Evolutionary conservation across 2,113 vertebrate genomes (phyloP), one percentile per base, ranked within the genome.

Genomic region (human): DNA sequence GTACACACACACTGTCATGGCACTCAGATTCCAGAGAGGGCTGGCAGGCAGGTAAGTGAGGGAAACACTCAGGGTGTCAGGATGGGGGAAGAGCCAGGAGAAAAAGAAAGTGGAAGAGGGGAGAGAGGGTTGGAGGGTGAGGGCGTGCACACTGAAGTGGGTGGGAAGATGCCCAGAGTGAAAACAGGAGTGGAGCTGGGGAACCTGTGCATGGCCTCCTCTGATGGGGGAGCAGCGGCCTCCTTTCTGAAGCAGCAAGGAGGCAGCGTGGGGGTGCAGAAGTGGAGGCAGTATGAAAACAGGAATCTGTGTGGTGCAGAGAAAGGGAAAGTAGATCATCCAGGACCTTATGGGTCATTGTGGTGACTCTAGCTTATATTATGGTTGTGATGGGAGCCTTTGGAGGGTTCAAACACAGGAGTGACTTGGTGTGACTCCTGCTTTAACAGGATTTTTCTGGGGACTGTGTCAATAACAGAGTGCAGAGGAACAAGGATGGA

Each of bases 191-290:
- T 7, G 23, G 11, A 70, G 45, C n/a, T 2, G 0, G 16, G 20
- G 43, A 72, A 23, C 38, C 59, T 22, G 0, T 3, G 83, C 30
- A 22, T 35, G 17, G 16, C 30, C 50, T 57, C 64, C 8, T 45
- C 45, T 45, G 2, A 20, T 23, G 40, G 2, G 27, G 32, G 61
- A 20, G 61, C 18, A 12, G 3, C 23, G 52, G 27, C 10, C 0
- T 1, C 23, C 27, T 35, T 72, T 81, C 35, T 12, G 88, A 48
- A 81, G 86, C 75, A 64, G 20, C 38, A 40, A 45, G 40, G 16
- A 61, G 17, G 4, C n/a, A 48, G 16, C 0, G 2, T 0, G 3
- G 25, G 76, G 40, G 40, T 0, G 1, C 1, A 5, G 2, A 11
- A 25, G 0, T 14, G 50, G n/a, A 40, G 35, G 17, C 30, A 40